A percentile compares a stretch with the other conserved stretches of the same genome.
phyloP scores from a whole-genome alignment of 2,888 invertebrate species.

The Conus canariensis region DNA sequence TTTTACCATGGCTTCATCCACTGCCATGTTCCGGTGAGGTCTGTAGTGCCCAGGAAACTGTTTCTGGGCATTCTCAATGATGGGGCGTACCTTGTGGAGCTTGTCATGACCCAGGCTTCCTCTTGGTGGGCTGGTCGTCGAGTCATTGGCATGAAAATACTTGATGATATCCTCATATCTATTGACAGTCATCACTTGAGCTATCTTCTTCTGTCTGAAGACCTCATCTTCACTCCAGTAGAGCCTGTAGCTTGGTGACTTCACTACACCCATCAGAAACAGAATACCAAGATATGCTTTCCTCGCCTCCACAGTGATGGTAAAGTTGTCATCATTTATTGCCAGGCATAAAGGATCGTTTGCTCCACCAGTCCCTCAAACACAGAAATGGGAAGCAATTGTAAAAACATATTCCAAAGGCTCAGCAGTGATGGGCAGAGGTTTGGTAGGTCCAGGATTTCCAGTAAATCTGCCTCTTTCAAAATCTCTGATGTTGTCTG shows the following conservation, averaged over 20 bases:
- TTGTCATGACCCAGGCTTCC: background rate
- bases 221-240: conserved; percentile 24
- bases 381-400: no score
- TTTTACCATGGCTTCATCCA: conserved; percentile 36
- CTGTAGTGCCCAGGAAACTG: background rate
- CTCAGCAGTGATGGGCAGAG: no score
- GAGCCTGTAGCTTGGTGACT: background rate
- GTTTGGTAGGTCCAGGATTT: no score
- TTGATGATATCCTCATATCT: background rate
- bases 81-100: conserved; percentile 1
- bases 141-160: background rate
- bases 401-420: no score
- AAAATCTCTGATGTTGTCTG: no score
- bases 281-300: no score
- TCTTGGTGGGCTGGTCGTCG: background rate
- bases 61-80: background rate
- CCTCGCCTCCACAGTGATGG: no score
- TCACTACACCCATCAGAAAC: no score
- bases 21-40: background rate
- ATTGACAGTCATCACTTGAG: conserved; percentile 19
- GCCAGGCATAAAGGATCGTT: no score
- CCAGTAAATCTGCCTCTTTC: no score
- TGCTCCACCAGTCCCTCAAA: no score
- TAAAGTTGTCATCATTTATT: no score
- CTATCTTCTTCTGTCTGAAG: background rate